Evolutionary conservation across 2,888 invertebrate genomes (phyloP).

Genomic region (Ophonus ardosiacus): DNA sequence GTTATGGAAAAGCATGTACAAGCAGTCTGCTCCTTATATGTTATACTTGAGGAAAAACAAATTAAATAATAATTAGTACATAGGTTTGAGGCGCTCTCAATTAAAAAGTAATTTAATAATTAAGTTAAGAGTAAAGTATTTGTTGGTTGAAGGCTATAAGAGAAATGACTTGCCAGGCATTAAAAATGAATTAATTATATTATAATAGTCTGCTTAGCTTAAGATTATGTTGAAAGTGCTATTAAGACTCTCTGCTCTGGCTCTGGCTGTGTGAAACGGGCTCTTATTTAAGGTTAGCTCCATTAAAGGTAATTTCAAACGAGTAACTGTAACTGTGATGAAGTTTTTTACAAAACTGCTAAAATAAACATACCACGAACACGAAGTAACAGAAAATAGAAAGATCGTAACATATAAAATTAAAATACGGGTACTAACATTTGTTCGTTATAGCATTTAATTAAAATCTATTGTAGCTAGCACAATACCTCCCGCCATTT

Average conservation of each 20-base stretch:
- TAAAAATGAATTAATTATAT: slow-evolving; percentile 57
- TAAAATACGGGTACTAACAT: no score
- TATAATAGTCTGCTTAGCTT: slow-evolving; percentile 5
- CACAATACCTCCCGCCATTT: no score
- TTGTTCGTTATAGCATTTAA: no score
- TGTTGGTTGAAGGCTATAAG: slow-evolving; percentile 52
- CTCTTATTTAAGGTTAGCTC: background rate
- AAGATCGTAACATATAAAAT: no score
- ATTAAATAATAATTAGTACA: slow-evolving; percentile 61
- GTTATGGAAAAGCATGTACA: background rate
- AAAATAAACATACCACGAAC: no score
- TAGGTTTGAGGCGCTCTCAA: slow-evolving; percentile 47
- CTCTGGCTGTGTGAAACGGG: slow-evolving; percentile 13
- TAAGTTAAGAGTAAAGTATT: slow-evolving; percentile 37
- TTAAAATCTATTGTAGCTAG: no score
- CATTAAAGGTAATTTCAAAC: background rate
- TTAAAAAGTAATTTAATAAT: slow-evolving; percentile 61
- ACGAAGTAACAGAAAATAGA: no score
- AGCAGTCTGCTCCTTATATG: background rate
- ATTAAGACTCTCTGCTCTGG: background rate
- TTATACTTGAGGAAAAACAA: slow-evolving; percentile 32
- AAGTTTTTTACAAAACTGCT: background rate
- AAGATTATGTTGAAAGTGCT: slow-evolving; percentile 14
- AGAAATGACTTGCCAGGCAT: slow-evolving; percentile 33
- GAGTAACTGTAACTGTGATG: background rate